phyloP scores from a whole-genome alignment of 2,797 vertebrate genomes.

The Ctenopoma multispine region DNA sequence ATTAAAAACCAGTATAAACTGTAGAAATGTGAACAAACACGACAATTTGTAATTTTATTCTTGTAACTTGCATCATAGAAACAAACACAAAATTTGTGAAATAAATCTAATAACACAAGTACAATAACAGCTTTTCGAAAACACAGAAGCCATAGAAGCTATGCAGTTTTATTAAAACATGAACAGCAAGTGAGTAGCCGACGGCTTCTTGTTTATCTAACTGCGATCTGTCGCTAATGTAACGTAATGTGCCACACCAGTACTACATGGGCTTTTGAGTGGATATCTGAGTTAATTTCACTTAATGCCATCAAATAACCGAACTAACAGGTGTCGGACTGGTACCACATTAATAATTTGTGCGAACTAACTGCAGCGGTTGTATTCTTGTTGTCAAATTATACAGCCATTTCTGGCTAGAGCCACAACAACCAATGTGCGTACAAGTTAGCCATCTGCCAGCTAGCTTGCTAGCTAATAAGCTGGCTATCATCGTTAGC shows the following conservation, averaged over 20 bases:
- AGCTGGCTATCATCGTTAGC: conserved; percentile 60
- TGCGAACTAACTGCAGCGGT: not conserved
- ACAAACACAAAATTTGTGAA: conserved; percentile 1
- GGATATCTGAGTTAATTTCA: not conserved
- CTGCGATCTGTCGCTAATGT: not conserved
- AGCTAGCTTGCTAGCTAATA: conserved; percentile 24
- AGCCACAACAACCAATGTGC: conserved; percentile 37
- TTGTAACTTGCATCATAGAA: not conserved
- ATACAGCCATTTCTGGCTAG: conserved; percentile 55
- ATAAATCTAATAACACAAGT: not conserved
- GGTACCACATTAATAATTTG: not conserved
- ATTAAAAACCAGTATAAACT: not conserved
- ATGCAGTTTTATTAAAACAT: not conserved
- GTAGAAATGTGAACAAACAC: not conserved
- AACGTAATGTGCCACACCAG: not conserved
- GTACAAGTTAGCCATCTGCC: conserved; percentile 49
- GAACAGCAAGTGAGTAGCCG: not conserved
- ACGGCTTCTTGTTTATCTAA: not conserved
- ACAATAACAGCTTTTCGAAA: not conserved
- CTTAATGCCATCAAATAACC: not conserved
- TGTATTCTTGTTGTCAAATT: conserved; percentile 44
- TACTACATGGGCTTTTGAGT: not conserved
- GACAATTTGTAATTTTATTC: not conserved
- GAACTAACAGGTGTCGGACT: fast-evolving
- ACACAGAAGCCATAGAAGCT: not conserved